Evolutionary conservation across 2,113 vertebrate species (phyloP), one percentile per base, ranked within the genome.

Genomic region (Gorsachius goisagi): DNA sequence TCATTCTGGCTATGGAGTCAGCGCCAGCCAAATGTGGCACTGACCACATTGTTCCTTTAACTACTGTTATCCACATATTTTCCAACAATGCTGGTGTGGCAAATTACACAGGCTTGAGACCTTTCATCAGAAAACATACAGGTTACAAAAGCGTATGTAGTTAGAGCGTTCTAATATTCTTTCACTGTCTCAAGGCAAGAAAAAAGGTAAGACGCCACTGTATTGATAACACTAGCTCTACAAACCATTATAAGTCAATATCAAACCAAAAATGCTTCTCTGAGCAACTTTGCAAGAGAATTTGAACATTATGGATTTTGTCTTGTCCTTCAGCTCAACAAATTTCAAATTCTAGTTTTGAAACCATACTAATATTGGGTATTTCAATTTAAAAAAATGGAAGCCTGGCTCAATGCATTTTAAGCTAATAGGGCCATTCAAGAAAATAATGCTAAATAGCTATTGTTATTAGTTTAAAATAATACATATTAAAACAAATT

Each of bases 21-120:
- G 23, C 1, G 0, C 22, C 60, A 73, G 59, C 73, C 52, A 37
- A 20, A 44, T 0, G 0, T 4, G 6, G 12, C 12, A 41, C 17
- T 22, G 14, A 23, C 15, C 15, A 19, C 19, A 6, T 32, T 24
- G 45, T 11, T 37, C 45, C 28, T n/a, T 37, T 4, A 33, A 21
- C 15, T 11, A 4, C 35, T 17, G 3, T 27, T 17, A 21, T 2
- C 66, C 21, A 26, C 9, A 1, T 24, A 9, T 35, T 60, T 49
- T 49, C 26, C 53, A 62, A 12, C 16, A 28, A 8, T 2, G 22
- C 41, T 18, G 11, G 15, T 18, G 45, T 3, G 26, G 26, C 30
- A 30, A 19, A n/a, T 27, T 14, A 47, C 3, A 4, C 13, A 56
- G 32, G 32, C 33, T 52, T 18, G 18, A 77, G 35, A 56, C 27